Evolutionary conservation across 2,888 invertebrate species (phyloP).

Genomic region (Oegoconia quadripuncta): DNA sequence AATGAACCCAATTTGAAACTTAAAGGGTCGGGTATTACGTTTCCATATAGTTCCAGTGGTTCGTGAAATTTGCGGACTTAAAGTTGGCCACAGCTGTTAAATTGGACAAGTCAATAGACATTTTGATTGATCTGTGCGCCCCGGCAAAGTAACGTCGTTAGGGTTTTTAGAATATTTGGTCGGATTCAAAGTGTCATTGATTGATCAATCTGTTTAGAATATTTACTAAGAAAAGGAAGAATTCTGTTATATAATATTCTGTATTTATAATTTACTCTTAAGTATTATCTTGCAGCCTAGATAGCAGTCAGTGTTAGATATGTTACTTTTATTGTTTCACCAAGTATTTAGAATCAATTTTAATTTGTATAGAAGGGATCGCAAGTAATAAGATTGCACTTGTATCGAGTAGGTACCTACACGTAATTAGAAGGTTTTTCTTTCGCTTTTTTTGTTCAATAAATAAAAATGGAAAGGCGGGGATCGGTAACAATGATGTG

Average conservation of each 20-base stretch:
- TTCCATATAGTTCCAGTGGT: constrained; percentile 27
- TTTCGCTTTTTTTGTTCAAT: too few species aligned
- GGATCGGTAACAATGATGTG: too few species aligned
- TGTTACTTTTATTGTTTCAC: too few species aligned
- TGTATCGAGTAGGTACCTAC: too few species aligned
- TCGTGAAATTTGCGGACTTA: constrained; percentile 31
- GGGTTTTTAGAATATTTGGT: not conserved
- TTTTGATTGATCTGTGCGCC: constrained; percentile 16
- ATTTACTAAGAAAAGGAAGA: not conserved
- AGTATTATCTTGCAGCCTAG: too few species aligned
- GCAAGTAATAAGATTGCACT: too few species aligned
- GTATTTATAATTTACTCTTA: too few species aligned
- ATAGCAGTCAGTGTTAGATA: too few species aligned
- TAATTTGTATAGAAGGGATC: too few species aligned
- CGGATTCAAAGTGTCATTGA: not conserved
- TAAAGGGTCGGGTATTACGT: constrained; percentile 33
- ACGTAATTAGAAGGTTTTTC: too few species aligned
- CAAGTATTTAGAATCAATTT: too few species aligned
- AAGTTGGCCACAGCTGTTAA: constrained; percentile 24
- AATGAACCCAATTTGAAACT: constrained; percentile 50
- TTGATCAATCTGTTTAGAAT: not conserved
- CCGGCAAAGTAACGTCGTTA: not conserved
- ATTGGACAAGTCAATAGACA: constrained; percentile 27
- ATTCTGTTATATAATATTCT: not conserved
- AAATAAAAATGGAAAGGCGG: too few species aligned